Percentiles rank a stretch among this genome's conserved stretches.
phyloP scores from a whole-genome alignment of 2,113 vertebrate genomes.

The Apus apus region DNA sequence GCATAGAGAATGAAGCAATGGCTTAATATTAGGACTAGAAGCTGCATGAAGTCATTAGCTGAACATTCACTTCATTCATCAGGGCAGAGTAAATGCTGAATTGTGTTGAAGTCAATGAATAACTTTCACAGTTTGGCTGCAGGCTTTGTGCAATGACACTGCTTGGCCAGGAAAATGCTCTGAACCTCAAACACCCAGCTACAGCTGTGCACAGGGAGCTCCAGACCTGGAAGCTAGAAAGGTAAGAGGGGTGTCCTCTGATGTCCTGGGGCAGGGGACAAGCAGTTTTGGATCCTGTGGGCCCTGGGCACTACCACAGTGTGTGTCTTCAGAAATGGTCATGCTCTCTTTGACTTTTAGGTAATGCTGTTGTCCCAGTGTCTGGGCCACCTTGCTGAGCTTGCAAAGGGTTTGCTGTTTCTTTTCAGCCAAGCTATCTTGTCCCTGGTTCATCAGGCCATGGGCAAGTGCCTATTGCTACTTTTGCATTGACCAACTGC shows the following conservation, averaged over 20 bases:
- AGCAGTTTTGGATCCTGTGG: not conserved
- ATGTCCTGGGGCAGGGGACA: not conserved
- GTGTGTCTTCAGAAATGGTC: not conserved
- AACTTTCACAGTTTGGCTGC: not conserved
- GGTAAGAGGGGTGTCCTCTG: not conserved
- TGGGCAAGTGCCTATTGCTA: not conserved
- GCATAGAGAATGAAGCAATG: not conserved
- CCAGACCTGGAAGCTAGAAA: not conserved
- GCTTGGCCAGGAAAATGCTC: not conserved
- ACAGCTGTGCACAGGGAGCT: not conserved
- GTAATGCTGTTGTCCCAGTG: not conserved
- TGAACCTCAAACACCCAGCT: not conserved
- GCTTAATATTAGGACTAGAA: not conserved
- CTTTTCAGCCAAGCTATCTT: not conserved
- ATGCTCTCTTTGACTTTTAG: not conserved
- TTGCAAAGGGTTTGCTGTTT: not conserved
- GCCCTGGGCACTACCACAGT: not conserved
- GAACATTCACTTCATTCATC: conserved; percentile 17
- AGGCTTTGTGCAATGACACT: not conserved
- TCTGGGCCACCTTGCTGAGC: not conserved
- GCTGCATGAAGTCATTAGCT: not conserved
- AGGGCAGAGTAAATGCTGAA: not conserved
- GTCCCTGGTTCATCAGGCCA: not conserved
- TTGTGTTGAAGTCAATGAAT: not conserved
- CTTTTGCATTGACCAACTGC: not conserved